Evolutionary conservation across 2,797 vertebrate species (phyloP), one percentile per base, ranked within the genome.

Genomic region (Tamandua tetradactyla): DNA sequence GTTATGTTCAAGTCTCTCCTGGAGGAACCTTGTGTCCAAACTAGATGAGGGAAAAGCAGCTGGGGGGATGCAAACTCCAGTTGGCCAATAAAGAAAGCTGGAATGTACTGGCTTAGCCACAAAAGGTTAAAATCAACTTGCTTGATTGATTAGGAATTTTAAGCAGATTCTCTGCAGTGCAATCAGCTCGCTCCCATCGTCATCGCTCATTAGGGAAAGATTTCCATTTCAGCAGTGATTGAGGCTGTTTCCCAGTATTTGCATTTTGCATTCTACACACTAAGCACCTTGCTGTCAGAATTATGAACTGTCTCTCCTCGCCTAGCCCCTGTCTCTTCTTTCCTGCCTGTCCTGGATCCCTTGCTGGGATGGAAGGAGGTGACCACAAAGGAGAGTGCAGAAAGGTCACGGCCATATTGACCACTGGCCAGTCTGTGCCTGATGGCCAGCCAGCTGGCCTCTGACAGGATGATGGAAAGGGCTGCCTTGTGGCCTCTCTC

Each of bases 391-490:
- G 97, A 98, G 96, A 97, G 97, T 96, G 96, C 97, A 98, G 96
- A 97, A 97, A 98, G 98, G 98, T 98, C 98, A 98, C 96, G 97
- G 97, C 97, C 97, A 97, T 97, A 98, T 97, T 98, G 98, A 98
- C 98, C 98, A 95, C 85, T 96, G 97, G 98, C 97, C 98, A 97
- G 97, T 98, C 98, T 97, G 98, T 98, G 98, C 97, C 97, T 97
- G 98, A 97, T 59, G 85, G 96, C 97, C 98, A 98, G 98, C 98
- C 98, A 97, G 98, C 98, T 97, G 92, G 98, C 95, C 97, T 98
- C 96, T 99, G 98, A 99, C 98, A 98, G 98, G 95, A 98, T 99
- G 98, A 99, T 98, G 98, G 98, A 98, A 98, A 97, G 98, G 85
- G 97, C 47, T 93, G 98, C 98, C 98, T 99, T 96, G 92, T 97